These are phyloP conservation scores for Athetis lepigone DNA, from an alignment of 2,888 invertebrate genomes.

Conservation along the genomic window DNA sequence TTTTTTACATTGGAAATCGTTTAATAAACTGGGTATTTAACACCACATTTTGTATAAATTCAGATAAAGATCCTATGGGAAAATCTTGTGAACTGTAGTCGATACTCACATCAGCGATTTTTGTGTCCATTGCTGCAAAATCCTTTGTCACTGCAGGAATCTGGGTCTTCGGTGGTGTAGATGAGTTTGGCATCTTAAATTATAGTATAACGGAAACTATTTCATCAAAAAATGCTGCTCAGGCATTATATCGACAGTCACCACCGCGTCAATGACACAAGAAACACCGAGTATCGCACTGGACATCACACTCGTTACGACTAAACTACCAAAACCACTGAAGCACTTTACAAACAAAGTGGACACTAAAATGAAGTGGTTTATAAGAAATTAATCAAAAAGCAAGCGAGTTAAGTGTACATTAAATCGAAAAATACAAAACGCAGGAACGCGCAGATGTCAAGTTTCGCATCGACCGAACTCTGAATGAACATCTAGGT, in stretches of 20 bases:
- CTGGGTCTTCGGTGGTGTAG: slow-evolving; percentile 69
- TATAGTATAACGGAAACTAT: slow-evolving; percentile 66
- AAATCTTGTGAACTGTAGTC: slow-evolving; percentile 22
- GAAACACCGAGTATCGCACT: slow-evolving; percentile 70
- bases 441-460: slow-evolving; percentile 90
- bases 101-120: slow-evolving; percentile 82
- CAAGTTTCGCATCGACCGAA: slow-evolving; percentile 91
- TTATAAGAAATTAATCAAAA: slow-evolving; percentile 73
- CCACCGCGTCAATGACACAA: slow-evolving; percentile 69
- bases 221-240: slow-evolving; percentile 67
- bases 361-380: slow-evolving; percentile 38
- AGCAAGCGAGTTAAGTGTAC: slow-evolving; percentile 75
- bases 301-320: slow-evolving; percentile 74
- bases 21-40: not conserved
- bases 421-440: slow-evolving; percentile 85
- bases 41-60: slow-evolving; percentile 14
- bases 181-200: slow-evolving; percentile 74
- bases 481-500: slow-evolving; percentile 91
- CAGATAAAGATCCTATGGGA: not conserved
- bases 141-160: slow-evolving; percentile 78
- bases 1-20: slow-evolving; percentile 9
- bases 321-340: slow-evolving; percentile 50
- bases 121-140: slow-evolving; percentile 79
- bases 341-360: slow-evolving; percentile 36
- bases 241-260: slow-evolving; percentile 72